Evolutionary conservation across 2,797 vertebrate species (phyloP).

Genomic region (Squalus acanthias): DNA sequence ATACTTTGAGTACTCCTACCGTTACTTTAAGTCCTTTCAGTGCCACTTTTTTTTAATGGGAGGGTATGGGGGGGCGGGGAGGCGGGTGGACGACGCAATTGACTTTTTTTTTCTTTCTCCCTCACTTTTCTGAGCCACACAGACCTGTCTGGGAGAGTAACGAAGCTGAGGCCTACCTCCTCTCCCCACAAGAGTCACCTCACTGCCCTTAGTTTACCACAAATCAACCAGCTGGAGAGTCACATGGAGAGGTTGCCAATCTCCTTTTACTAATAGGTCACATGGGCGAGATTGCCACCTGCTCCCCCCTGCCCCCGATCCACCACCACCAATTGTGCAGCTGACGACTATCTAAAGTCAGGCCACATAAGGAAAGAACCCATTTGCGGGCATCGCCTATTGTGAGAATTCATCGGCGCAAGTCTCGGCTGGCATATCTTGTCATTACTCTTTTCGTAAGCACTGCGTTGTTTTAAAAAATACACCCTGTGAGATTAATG

Average conservation of each 20-base stretch:
- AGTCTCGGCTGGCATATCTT: neutral
- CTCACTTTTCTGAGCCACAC: neutral
- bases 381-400: neutral
- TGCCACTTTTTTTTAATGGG: neutral
- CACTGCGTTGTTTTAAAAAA: neutral
- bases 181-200: neutral
- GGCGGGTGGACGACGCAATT: neutral
- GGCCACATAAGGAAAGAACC: neutral
- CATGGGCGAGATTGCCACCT: slow-evolving; percentile 12
- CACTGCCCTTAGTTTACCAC: neutral
- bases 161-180: neutral
- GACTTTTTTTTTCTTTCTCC: neutral
- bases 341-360: too few species aligned
- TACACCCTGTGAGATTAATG: neutral
- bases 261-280: slow-evolving; percentile 28
- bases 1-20: neutral
- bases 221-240: slow-evolving; percentile 15
- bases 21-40: neutral
- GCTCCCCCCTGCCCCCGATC: neutral
- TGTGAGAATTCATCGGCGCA: neutral
- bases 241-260: neutral
- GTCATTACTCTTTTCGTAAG: neutral
- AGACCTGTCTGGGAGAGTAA: neutral
- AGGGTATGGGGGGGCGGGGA: neutral
- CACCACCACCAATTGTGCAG: neutral